These are phyloP conservation scores for Plectrocnemia conspersa DNA, from an alignment of 1,140 invertebrate genomes.

Conservation along the genomic window DNA sequence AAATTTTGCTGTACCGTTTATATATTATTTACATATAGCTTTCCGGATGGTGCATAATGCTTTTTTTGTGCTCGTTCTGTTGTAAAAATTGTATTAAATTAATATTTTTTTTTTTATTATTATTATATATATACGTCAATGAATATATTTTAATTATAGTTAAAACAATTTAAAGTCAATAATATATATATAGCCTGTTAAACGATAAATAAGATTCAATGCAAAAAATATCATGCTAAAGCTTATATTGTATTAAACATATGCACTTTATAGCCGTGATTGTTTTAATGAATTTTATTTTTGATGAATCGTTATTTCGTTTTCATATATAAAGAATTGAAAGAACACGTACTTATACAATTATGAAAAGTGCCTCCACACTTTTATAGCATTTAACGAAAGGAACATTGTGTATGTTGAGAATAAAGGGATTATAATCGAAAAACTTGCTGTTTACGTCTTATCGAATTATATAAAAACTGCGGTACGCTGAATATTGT, in stretches of 20 bases:
- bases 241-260: neutral
- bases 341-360: too few relatives aligned
- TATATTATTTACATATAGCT: constrained; percentile 6
- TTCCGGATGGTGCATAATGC: neutral
- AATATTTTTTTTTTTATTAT: neutral
- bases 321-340: too few relatives aligned
- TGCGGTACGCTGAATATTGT: too few relatives aligned
- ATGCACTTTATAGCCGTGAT: neutral
- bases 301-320: neutral
- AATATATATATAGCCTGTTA: neutral
- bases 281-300: neutral
- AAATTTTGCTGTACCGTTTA: neutral
- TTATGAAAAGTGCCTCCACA: too few relatives aligned
- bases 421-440: too few relatives aligned
- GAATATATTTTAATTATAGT: neutral
- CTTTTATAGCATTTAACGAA: too few relatives aligned
- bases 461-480: too few relatives aligned
- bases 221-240: neutral
- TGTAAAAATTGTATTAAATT: neutral
- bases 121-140: neutral
- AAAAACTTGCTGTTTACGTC: too few relatives aligned
- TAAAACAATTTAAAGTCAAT: neutral
- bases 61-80: neutral
- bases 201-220: neutral
- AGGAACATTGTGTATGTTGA: too few relatives aligned